Base-by-base conservation (phyloP, 2,113 vertebrate genomes). In the Myiopsitta monachus region DNA sequence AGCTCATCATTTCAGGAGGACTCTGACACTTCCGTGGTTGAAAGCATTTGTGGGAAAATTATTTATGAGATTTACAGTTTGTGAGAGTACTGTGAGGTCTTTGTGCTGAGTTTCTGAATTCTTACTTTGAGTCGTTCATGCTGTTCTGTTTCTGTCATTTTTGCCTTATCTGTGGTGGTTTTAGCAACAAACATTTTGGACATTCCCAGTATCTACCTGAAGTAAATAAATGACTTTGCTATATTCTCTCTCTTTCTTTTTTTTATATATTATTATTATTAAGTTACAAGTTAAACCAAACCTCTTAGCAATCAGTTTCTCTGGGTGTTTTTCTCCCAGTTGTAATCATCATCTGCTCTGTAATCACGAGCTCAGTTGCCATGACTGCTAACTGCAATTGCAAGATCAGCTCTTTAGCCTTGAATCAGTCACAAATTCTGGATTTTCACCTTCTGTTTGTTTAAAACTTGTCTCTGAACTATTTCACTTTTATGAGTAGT, bases 401-500 rank as follows among this genome's bases (percentile, higher is more conserved):
- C 51, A 92, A 88, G 79, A 77, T 86, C 80, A 93, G 49, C 63
- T 94, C 41, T 92, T 92, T 90, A 93, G 88, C 83, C 79, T 86
- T 96, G 92, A 90, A 94, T 88, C 79, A 83, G 49, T 39, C 88
- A 87, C 72, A 81, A 70, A 83, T 74, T 95, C 38, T 77, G n/a
- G 54, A 80, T 93, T n/a, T 95, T 88, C 49, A 93, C 38, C 63
- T 90, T 93, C 72, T 92, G 44, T 76, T 90, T 92, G 75, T 81
- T 95, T 90, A 94, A 95, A 90, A 92, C 76, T 84, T 92, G 62
- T 81, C 49, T 86, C 38, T 77, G 54, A 97, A 85, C 49, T 54
- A 80, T 88, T 93, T 90, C 49, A 87, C 69, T 95, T 90, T 92
- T 70, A 93, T 59, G 49, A 81, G 38, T 59, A 83, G 46, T 41